Conservation (phyloP, 2,113 vertebrate genomes). For the Periophthalmodon schlosseri region DNA sequence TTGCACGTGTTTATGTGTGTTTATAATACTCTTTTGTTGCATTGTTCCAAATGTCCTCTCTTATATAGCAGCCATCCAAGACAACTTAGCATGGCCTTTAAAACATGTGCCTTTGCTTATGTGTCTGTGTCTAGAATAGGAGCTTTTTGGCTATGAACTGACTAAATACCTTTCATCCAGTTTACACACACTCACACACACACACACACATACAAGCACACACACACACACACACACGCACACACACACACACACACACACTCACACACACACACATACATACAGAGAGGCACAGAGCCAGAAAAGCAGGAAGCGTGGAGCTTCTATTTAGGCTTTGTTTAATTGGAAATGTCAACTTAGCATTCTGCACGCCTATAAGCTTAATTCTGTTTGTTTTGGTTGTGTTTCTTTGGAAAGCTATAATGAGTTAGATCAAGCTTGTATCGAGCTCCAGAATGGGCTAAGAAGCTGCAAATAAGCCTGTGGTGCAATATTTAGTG, state of each 20-base stretch:
- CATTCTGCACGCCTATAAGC: slow-evolving; percentile 39
- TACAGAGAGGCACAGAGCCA: slow-evolving; percentile 15
- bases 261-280: neutral
- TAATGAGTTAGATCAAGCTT: slow-evolving; percentile 49
- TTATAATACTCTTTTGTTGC: neutral
- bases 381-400: slow-evolving; percentile 53
- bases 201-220: no score
- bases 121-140: slow-evolving; percentile 30
- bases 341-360: slow-evolving; percentile 53
- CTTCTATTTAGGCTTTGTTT: slow-evolving; percentile 53
- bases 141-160: slow-evolving; percentile 15
- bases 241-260: slow-evolving; percentile 29
- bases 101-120: neutral
- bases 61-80: neutral
- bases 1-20: neutral
- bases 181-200: neutral
- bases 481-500: slow-evolving; percentile 28
- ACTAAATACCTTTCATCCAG: neutral
- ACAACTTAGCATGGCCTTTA: neutral
- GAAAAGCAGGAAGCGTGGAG: slow-evolving; percentile 26
- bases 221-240: neutral
- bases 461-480: slow-evolving; percentile 4
- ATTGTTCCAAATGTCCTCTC: neutral
- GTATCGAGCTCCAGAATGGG: slow-evolving; percentile 10
- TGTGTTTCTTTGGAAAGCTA: slow-evolving; percentile 20